These are phyloP conservation scores for Channa striata DNA, from an alignment of 2,797 vertebrate genomes.

Conservation along the genomic window DNA sequence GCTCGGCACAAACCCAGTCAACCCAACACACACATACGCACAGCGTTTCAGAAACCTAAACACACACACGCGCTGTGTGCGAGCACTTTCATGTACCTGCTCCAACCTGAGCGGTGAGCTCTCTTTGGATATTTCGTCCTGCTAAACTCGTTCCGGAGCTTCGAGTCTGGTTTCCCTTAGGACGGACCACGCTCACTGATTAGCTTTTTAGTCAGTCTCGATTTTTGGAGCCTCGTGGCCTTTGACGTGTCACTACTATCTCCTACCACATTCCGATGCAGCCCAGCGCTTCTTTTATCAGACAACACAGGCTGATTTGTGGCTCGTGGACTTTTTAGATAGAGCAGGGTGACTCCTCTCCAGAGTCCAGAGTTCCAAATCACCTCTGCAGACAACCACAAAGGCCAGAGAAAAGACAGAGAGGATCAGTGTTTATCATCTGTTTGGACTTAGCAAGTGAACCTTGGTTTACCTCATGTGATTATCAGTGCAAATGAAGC, in stretches of 20 bases:
- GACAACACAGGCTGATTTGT: slow-evolving; percentile 68
- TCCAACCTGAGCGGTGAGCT: slow-evolving; percentile 19
- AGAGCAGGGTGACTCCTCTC: slow-evolving; percentile 50
- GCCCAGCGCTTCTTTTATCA: slow-evolving; percentile 74
- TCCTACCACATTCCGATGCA: slow-evolving; percentile 74
- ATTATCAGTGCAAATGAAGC: slow-evolving; percentile 82
- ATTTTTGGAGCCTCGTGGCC: slow-evolving; percentile 66
- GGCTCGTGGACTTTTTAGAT: slow-evolving; percentile 56
- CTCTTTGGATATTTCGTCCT: slow-evolving; percentile 40
- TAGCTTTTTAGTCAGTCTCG: slow-evolving; percentile 60
- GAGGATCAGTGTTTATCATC: slow-evolving; percentile 69
- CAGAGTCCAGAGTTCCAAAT: slow-evolving; percentile 53
- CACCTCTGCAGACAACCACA: slow-evolving; percentile 53
- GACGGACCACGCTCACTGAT: slow-evolving; percentile 55
- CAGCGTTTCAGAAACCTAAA: no score
- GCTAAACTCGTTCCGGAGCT: slow-evolving; percentile 50
- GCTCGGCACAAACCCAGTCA: slow-evolving; percentile 18
- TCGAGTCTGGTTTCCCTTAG: slow-evolving; percentile 53
- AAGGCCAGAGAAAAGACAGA: slow-evolving; percentile 50
- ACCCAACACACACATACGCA: slow-evolving; percentile 8
- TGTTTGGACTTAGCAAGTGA: slow-evolving; percentile 63
- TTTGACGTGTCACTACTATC: slow-evolving; percentile 74
- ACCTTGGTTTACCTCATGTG: slow-evolving; percentile 67
- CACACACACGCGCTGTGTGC: not conserved
- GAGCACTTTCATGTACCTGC: slow-evolving; percentile 46